A percentile compares a stretch with the other conserved stretches of the same genome.
Evolutionary conservation across 2,113 vertebrate genomes (phyloP).

Genomic region (Indicator maculatus): DNA sequence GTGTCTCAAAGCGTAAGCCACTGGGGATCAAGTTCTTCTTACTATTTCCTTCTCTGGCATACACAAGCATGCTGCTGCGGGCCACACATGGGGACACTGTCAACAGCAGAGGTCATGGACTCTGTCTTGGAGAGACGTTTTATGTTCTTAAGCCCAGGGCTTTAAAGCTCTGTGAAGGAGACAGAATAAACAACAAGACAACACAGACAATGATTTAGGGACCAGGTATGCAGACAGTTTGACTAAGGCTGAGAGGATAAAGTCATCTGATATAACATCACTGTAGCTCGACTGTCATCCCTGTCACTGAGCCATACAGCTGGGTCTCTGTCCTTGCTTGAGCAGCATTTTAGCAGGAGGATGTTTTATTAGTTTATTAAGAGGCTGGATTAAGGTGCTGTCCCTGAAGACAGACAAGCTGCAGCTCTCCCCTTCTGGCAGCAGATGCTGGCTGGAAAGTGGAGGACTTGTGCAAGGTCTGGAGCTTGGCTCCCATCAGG

Average conservation of each 20-base stretch:
- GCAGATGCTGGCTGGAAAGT: background rate
- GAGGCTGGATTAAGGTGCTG: fast-evolving
- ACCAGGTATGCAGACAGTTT: conserved; percentile 23
- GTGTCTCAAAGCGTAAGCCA: background rate
- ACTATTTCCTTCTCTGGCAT: background rate
- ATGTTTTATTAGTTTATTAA: background rate
- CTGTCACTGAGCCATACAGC: background rate
- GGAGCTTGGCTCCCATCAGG: background rate
- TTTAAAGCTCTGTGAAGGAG: background rate
- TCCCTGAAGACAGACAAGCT: background rate
- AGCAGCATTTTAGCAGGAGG: background rate
- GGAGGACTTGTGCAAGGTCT: background rate
- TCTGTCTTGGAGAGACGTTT: background rate
- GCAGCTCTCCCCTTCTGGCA: background rate
- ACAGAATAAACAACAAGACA: background rate
- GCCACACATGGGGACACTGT: background rate
- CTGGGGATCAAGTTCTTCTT: background rate
- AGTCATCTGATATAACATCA: background rate
- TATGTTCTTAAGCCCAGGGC: background rate
- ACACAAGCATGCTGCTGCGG: background rate
- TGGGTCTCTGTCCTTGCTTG: background rate
- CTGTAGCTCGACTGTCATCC: background rate
- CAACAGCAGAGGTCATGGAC: background rate
- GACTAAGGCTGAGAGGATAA: background rate
- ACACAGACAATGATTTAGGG: background rate